Evolutionary conservation across 2,888 invertebrate genomes (phyloP).

Genomic region (Onthophagus sagittarius): DNA sequence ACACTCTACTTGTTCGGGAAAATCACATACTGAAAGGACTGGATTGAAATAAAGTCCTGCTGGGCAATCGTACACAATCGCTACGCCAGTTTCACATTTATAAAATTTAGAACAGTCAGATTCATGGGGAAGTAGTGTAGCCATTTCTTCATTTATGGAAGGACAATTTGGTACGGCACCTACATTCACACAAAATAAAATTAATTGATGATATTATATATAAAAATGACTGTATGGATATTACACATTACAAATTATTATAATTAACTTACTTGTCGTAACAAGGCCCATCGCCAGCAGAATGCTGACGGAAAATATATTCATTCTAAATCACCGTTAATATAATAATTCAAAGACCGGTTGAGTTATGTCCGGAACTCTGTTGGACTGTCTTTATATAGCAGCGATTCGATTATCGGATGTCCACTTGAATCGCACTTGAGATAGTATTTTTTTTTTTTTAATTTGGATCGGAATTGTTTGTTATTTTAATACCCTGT

Average conservation of each 20-base stretch:
- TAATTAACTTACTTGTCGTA: conserved; percentile 4
- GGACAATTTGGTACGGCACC: conserved; percentile 16
- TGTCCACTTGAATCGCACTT: background rate
- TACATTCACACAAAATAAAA: background rate
- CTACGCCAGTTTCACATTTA: conserved; percentile 20
- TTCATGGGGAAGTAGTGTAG: conserved; percentile 23
- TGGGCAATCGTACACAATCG: conserved; percentile 22
- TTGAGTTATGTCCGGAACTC: background rate
- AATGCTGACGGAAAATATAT: background rate
- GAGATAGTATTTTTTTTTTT: background rate
- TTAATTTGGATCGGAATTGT: background rate
- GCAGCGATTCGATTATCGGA: background rate
- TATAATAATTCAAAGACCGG: background rate
- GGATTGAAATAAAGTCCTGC: conserved; percentile 24
- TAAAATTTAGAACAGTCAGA: conserved; percentile 26
- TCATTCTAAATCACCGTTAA: background rate
- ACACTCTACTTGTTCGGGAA: conserved; percentile 11
- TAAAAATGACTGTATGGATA: background rate
- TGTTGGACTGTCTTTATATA: background rate
- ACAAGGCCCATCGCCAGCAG: background rate
- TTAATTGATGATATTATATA: background rate
- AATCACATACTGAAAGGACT: conserved; percentile 24
- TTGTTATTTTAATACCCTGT: background rate
- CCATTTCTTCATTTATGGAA: conserved; percentile 10
- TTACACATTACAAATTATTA: background rate